A percentile compares a stretch with the other conserved stretches of the same genome.
phyloP scores from a whole-genome alignment of 2,888 invertebrate species.

The Eudemis profundana region DNA sequence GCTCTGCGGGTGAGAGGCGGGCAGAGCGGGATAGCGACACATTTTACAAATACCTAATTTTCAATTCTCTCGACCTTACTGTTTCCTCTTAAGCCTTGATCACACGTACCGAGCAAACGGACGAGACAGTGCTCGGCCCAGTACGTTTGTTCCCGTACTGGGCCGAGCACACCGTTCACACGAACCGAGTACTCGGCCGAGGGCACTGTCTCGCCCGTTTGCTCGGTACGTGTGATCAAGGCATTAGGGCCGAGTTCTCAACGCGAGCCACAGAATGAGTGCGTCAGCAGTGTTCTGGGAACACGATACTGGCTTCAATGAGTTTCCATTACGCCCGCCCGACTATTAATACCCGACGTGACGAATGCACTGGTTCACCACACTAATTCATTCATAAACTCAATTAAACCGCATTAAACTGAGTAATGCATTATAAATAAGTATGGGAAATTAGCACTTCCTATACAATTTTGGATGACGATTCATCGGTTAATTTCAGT shows the following conservation, averaged over 20 bases:
- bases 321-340: constrained; percentile 57
- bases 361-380: constrained; percentile 58
- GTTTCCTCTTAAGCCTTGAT: too few relatives aligned
- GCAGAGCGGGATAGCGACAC: too few relatives aligned
- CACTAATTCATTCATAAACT: constrained; percentile 57
- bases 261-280: constrained; percentile 38
- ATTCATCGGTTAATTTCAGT: background rate
- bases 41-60: too few relatives aligned
- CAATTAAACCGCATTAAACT: constrained; percentile 46
- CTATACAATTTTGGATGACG: background rate
- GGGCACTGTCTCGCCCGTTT: too few relatives aligned
- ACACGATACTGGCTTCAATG: constrained; percentile 58
- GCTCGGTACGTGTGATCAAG: background rate
- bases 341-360: constrained; percentile 63
- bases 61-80: too few relatives aligned
- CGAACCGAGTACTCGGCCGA: too few relatives aligned
- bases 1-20: too few relatives aligned
- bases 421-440: constrained; percentile 34
- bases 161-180: too few relatives aligned
- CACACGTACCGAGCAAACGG: too few relatives aligned
- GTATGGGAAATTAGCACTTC: background rate
- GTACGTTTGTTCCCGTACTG: too few relatives aligned
- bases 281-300: constrained; percentile 59
- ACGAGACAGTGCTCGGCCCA: too few relatives aligned
- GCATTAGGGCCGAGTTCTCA: background rate